phyloP scores from a whole-genome alignment of 2,113 vertebrate species.

The Oostethus manadensis region DNA sequence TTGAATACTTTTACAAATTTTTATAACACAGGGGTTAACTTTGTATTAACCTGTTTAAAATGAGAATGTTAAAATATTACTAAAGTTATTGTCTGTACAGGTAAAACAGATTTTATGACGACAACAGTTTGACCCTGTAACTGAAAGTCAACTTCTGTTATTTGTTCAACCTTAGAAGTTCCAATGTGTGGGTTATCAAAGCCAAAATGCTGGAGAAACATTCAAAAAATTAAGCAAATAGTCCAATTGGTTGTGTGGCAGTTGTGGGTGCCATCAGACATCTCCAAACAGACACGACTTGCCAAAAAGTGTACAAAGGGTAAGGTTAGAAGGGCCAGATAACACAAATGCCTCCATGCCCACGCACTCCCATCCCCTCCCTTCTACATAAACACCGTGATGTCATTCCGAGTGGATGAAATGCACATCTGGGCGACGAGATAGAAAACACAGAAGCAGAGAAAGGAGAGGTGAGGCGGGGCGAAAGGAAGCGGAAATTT shows the following conservation, averaged over 20 bases:
- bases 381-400: slow-evolving; percentile 52
- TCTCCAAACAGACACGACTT: slow-evolving; percentile 53
- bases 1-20: too few species aligned
- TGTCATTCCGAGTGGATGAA: slow-evolving; percentile 55
- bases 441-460: slow-evolving; percentile 20
- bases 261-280: slow-evolving; percentile 17
- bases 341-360: slow-evolving; percentile 60
- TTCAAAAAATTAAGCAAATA: background rate
- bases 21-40: too few species aligned
- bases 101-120: too few species aligned
- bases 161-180: too few species aligned
- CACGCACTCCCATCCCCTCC: slow-evolving; percentile 53
- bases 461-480: slow-evolving; percentile 8
- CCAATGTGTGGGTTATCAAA: too few species aligned
- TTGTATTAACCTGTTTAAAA: too few species aligned
- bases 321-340: slow-evolving; percentile 56
- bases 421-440: slow-evolving; percentile 34
- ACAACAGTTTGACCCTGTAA: too few species aligned
- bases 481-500: background rate
- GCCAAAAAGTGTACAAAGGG: slow-evolving; percentile 50
- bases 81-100: too few species aligned
- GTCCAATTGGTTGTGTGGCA: background rate
- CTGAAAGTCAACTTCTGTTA: too few species aligned
- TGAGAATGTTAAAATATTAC: too few species aligned
- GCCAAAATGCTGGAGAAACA: background rate